These are phyloP conservation scores for Cryptosula pallasiana DNA, from an alignment of 2,888 invertebrate genomes.

Conservation along the genomic window DNA sequence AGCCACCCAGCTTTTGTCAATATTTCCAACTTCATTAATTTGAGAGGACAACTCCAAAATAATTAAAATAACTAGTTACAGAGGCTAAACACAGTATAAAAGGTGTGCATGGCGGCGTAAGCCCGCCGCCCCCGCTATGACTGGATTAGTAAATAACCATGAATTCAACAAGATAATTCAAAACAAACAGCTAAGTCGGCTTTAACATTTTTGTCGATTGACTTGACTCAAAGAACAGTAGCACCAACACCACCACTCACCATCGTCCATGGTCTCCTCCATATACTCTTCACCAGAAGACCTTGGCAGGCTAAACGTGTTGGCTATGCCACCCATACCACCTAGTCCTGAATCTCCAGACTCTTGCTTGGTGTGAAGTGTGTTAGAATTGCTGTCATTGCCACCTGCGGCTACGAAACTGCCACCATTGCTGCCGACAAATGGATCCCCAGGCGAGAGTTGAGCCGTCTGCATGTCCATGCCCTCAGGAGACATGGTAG, in stretches of 20 bases:
- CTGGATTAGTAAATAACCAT: too few species aligned
- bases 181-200: too few species aligned
- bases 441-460: conserved; percentile 10
- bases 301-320: neutral
- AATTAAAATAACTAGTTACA: too few species aligned
- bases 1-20: too few species aligned
- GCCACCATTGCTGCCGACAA: conserved; percentile 6
- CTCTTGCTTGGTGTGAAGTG: conserved; percentile 79
- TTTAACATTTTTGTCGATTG: too few species aligned
- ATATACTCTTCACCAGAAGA: conserved; percentile 5
- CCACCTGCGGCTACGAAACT: neutral
- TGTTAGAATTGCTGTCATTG: neutral
- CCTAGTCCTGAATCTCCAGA: conserved; percentile 91
- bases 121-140: too few species aligned
- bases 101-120: too few species aligned
- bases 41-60: too few species aligned
- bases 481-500: neutral
- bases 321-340: conserved; percentile 56
- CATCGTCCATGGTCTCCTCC: conserved; percentile 24
- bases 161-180: too few species aligned
- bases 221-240: too few species aligned
- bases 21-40: too few species aligned
- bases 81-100: too few species aligned
- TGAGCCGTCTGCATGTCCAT: conserved; percentile 22
- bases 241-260: conserved; percentile 6